Evolutionary conservation across 2,113 vertebrate species (phyloP).

Genomic region (Pardalotus punctatus): DNA sequence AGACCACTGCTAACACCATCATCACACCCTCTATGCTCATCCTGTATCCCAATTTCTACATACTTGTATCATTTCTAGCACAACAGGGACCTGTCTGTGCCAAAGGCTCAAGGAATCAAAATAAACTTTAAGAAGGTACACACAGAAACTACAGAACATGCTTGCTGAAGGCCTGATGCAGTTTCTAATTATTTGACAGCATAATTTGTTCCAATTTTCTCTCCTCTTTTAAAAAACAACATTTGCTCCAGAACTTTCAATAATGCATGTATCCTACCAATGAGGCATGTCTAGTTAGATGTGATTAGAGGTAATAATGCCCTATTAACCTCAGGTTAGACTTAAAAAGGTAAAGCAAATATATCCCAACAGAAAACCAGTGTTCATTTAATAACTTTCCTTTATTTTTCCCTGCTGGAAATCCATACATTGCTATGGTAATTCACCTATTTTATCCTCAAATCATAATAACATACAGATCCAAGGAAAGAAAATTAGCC

Average conservation of each 20-base stretch:
- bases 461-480: not conserved
- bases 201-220: not conserved
- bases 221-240: not conserved
- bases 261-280: not conserved
- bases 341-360: not conserved
- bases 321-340: not conserved
- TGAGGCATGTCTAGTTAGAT: not conserved
- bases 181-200: not conserved
- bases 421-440: not conserved
- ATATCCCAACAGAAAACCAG: not conserved
- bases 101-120: not conserved
- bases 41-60: not conserved
- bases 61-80: not conserved
- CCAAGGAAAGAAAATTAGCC: constrained; percentile 8
- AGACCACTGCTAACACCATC: not conserved
- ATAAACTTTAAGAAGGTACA: not conserved
- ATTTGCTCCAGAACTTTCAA: not conserved
- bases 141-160: not conserved
- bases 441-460: constrained; percentile 4
- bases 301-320: not conserved
- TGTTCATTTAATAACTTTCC: not conserved
- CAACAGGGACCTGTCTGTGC: not conserved
- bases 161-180: not conserved
- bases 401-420: constrained; percentile 12
- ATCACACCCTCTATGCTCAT: not conserved